Percentiles rank a stretch among this genome's conserved stretches.
phyloP scores from a whole-genome alignment of 2,888 invertebrate species.

The Uropetala carovei region DNA sequence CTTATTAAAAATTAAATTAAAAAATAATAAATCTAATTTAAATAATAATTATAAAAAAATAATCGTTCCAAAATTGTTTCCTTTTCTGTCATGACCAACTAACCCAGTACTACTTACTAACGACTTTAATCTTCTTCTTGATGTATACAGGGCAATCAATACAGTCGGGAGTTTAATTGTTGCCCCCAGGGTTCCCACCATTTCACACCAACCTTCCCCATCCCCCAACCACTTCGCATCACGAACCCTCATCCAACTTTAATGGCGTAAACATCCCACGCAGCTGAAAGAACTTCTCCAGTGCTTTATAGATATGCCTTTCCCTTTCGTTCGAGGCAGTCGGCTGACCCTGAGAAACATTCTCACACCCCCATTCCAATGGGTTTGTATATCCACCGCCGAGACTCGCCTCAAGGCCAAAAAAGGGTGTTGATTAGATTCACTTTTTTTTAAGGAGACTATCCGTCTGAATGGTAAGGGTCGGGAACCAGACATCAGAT shows the following conservation, averaged over 20 bases:
- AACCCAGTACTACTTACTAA: conserved; percentile 4
- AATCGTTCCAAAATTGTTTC: neutral
- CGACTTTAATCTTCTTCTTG: neutral
- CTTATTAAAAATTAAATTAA: too few relatives aligned
- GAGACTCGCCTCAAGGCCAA: neutral
- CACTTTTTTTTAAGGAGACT: neutral
- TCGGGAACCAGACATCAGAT: conserved; percentile 8
- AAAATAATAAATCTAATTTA: too few relatives aligned
- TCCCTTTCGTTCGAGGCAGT: neutral
- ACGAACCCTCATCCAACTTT: conserved; percentile 26
- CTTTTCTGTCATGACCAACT: neutral
- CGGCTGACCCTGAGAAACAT: neutral
- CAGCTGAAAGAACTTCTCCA: conserved; percentile 2
- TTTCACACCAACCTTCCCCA: neutral
- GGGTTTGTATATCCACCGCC: neutral
- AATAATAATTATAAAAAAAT: neutral
- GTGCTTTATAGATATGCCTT: neutral
- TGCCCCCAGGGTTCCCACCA: neutral
- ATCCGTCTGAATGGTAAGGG: neutral
- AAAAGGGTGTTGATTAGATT: conserved; percentile 18
- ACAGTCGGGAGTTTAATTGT: conserved; percentile 13
- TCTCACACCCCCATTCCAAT: neutral
- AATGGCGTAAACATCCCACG: conserved; percentile 29
- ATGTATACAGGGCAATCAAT: conserved; percentile 24
- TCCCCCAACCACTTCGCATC: neutral